These are phyloP conservation scores for Caradrina kadenii DNA, from an alignment of 2,888 invertebrate genomes.

Conservation along the genomic window DNA sequence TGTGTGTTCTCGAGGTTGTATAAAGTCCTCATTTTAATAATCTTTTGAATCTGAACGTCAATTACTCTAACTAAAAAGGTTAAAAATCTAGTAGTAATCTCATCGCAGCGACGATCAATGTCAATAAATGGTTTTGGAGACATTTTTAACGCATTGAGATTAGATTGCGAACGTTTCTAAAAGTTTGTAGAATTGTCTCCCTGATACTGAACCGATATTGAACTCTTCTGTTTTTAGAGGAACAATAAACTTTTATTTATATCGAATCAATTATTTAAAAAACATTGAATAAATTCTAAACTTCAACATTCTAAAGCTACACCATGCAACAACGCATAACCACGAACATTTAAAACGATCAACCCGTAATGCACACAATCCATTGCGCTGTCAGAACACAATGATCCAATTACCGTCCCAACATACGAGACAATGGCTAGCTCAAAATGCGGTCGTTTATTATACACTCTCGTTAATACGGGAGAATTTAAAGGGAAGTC, in stretches of 20 bases:
- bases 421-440: constrained; percentile 28
- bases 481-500: constrained; percentile 32
- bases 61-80: no score
- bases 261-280: background rate
- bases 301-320: background rate
- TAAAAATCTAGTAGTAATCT: no score
- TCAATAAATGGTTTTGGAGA: no score
- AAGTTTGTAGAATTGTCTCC: no score
- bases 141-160: no score
- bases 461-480: constrained; percentile 35
- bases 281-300: background rate
- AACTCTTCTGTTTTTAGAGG: background rate
- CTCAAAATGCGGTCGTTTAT: constrained; percentile 27
- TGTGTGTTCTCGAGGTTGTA: no score
- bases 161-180: no score
- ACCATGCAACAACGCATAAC: background rate
- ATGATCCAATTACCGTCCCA: constrained; percentile 42
- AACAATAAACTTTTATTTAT: background rate
- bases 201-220: no score
- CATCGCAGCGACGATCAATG: no score
- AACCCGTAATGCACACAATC: constrained; percentile 11
- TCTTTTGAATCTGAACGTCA: no score
- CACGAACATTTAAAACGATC: background rate
- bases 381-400: constrained; percentile 31
- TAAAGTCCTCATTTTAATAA: no score